Evolutionary conservation across 2,888 invertebrate species (phyloP).

Genomic region (Podabrus alpinus): DNA sequence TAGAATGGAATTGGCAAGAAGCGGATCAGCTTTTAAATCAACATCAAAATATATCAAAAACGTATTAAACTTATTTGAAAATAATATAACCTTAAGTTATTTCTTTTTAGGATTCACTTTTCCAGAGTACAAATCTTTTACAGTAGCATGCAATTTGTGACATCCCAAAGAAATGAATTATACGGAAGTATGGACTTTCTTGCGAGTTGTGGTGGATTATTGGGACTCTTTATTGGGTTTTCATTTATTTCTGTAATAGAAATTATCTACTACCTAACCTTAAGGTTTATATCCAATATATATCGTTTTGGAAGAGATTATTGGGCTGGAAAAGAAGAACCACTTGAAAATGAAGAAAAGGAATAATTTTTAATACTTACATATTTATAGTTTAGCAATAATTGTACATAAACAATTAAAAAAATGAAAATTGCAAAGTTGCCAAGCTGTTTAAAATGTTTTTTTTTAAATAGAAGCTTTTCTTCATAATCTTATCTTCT

Average conservation of each 20-base stretch:
- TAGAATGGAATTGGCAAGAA: slow-evolving; percentile 66
- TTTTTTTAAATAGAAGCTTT: too few relatives aligned
- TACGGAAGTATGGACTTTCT: slow-evolving; percentile 63
- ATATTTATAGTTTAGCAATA: too few relatives aligned
- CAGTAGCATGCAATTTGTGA: slow-evolving; percentile 67
- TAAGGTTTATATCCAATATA: slow-evolving; percentile 58
- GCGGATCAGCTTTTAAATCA: neutral
- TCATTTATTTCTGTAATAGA: slow-evolving; percentile 66
- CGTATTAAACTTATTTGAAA: neutral
- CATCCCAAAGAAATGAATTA: slow-evolving; percentile 61
- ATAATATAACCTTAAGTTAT: neutral
- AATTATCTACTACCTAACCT: slow-evolving; percentile 65
- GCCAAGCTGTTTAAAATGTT: too few relatives aligned
- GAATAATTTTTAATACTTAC: too few relatives aligned
- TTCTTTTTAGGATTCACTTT: slow-evolving; percentile 4
- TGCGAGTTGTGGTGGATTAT: slow-evolving; percentile 62
- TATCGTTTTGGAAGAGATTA: slow-evolving; percentile 53
- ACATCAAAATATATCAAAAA: neutral
- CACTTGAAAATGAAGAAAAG: neutral
- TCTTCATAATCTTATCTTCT: too few relatives aligned
- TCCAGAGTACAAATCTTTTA: slow-evolving; percentile 59
- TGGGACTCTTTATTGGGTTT: slow-evolving; percentile 67
- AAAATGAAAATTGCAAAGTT: too few relatives aligned
- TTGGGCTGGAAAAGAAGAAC: slow-evolving; percentile 45
- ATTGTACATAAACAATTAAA: too few relatives aligned